A percentile compares a stretch with the other conserved stretches of the same genome.
phyloP scores from a whole-genome alignment of 2,888 invertebrate genomes.

The Lepetodrilus schrolli region DNA sequence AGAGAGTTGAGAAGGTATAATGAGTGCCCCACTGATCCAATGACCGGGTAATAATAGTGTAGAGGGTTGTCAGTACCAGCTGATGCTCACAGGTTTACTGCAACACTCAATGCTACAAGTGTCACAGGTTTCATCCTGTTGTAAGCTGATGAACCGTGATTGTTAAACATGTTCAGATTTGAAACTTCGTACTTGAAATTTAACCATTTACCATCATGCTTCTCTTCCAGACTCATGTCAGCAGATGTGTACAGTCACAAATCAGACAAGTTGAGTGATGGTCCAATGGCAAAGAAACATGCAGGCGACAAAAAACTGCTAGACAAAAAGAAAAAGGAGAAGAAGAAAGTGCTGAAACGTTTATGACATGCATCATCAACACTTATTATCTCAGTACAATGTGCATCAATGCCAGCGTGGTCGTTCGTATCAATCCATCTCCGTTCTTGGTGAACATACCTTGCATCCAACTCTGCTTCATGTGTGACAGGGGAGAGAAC shows the following conservation, averaged over 20 bases:
- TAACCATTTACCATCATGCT: too few relatives aligned
- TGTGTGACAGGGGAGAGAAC: too few relatives aligned
- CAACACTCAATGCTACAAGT: too few relatives aligned
- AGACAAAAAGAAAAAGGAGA: slow-evolving; percentile 86
- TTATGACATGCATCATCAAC: slow-evolving; percentile 79
- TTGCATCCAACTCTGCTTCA: too few relatives aligned
- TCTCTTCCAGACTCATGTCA: background rate
- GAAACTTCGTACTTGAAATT: too few relatives aligned
- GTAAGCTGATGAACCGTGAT: too few relatives aligned
- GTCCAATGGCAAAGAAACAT: slow-evolving; percentile 88
- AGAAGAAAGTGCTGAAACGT: slow-evolving; percentile 88
- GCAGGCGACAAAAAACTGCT: slow-evolving; percentile 80
- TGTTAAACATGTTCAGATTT: background rate
- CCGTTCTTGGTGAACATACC: background rate
- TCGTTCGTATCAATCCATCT: background rate
- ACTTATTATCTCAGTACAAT: slow-evolving; percentile 22
- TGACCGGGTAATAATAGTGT: too few relatives aligned
- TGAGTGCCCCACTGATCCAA: too few relatives aligned
- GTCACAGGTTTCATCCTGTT: too few relatives aligned
- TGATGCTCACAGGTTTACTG: too few relatives aligned
- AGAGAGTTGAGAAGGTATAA: too few relatives aligned
- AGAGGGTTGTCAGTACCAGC: too few relatives aligned
- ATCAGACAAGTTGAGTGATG: slow-evolving; percentile 76
- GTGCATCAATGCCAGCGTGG: slow-evolving; percentile 8
- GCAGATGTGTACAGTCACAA: slow-evolving; percentile 40